Percentiles rank a stretch among this genome's conserved stretches.
Evolutionary conservation across 2,113 vertebrate genomes (phyloP).

Genomic region (Malurus melanocephalus): DNA sequence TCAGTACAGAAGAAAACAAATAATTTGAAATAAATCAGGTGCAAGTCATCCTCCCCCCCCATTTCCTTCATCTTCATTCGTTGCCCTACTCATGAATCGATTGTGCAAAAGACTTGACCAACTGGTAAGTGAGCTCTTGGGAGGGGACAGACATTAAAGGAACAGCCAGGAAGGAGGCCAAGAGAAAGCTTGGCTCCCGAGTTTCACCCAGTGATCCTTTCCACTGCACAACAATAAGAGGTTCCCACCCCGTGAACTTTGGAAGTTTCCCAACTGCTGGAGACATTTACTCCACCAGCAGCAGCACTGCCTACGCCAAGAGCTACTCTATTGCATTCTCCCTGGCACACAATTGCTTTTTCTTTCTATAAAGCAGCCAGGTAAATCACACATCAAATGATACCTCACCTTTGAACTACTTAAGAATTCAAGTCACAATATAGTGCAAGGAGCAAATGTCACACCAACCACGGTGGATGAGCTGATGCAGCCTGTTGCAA

Average conservation of each 20-base stretch:
- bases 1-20: background rate
- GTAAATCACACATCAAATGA: background rate
- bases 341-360: background rate
- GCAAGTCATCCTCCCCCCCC: background rate
- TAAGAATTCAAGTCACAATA: background rate
- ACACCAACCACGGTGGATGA: rapidly evolving
- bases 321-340: background rate
- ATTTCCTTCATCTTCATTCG: background rate
- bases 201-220: conserved; percentile 21
- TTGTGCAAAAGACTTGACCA: conserved; percentile 25
- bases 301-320: background rate
- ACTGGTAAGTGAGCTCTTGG: background rate
- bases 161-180: background rate
- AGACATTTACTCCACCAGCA: background rate
- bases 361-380: background rate
- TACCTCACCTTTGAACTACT: background rate
- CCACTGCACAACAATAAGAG: background rate
- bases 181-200: background rate
- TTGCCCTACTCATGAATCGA: background rate
- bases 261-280: conserved; percentile 22
- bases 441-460: background rate
- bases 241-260: conserved; percentile 21
- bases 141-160: background rate
- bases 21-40: background rate
- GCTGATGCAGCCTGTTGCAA: background rate